These are phyloP conservation scores for Gadus macrocephalus DNA, from an alignment of 2,113 vertebrate species.

Conservation along the genomic window DNA sequence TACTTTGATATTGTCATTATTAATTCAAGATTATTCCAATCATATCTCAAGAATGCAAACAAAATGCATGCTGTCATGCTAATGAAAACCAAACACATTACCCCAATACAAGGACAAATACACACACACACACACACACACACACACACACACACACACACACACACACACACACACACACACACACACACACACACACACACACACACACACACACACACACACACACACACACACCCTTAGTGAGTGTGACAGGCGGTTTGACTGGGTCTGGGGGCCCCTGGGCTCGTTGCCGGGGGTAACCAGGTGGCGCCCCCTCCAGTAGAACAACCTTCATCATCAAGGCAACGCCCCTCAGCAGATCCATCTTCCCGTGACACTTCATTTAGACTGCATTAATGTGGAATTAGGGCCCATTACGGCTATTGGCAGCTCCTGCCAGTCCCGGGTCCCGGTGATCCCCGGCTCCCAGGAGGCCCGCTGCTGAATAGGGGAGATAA, in stretches of 20 bases:
- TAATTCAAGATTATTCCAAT: too few species aligned
- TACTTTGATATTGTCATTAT: too few species aligned
- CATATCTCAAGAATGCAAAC: too few species aligned
- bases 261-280: slow-evolving; percentile 40
- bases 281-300: slow-evolving; percentile 52
- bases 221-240: neutral
- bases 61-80: neutral
- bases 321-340: slow-evolving; percentile 70
- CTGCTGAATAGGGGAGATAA: slow-evolving; percentile 80
- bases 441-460: slow-evolving; percentile 73
- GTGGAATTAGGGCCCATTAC: slow-evolving; percentile 88
- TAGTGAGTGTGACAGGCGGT: slow-evolving; percentile 40
- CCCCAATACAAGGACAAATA: neutral
- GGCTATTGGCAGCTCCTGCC: slow-evolving; percentile 80
- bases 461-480: slow-evolving; percentile 62
- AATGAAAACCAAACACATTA: neutral
- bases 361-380: slow-evolving; percentile 92
- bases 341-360: slow-evolving; percentile 77
- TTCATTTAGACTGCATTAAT: slow-evolving; percentile 95
- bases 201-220: neutral
- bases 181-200: neutral
- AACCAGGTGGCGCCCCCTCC: slow-evolving; percentile 67
- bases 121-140: slow-evolving; percentile 5
- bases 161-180: neutral
- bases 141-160: slow-evolving; percentile 7